These are phyloP conservation scores for Rattus norvegicus DNA, from an alignment of 2,113 vertebrate genomes.

Conservation along the genomic window DNA sequence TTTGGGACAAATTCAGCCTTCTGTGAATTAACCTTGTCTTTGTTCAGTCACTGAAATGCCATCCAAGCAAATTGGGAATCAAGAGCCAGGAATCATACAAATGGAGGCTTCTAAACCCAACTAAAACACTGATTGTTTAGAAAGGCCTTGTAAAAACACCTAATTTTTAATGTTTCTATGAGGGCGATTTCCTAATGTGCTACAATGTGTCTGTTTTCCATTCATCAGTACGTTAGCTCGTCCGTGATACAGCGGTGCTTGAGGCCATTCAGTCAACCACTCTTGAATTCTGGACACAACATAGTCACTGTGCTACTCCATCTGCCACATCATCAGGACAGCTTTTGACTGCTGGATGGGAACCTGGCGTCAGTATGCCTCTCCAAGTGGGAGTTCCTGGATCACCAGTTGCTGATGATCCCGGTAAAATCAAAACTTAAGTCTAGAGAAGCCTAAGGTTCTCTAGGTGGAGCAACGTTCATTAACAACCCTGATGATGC, in stretches of 20 bases:
- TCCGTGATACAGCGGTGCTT: neutral
- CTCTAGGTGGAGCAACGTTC: neutral
- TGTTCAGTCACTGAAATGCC: neutral
- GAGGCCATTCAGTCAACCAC: neutral
- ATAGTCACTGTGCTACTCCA: neutral
- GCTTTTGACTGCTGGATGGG: neutral
- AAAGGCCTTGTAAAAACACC: neutral
- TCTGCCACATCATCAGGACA: neutral
- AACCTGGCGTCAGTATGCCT: neutral
- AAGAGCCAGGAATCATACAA: neutral
- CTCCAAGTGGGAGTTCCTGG: neutral
- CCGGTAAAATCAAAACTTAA: neutral
- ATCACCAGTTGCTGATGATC: neutral
- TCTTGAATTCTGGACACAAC: neutral
- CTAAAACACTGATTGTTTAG: neutral
- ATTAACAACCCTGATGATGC: neutral
- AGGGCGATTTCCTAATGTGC: neutral
- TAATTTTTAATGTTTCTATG: neutral
- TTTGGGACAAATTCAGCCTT: neutral
- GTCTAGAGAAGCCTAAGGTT: neutral
- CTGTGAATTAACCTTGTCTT: neutral
- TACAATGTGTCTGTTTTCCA: slow-evolving; percentile 7
- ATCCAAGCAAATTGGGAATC: neutral
- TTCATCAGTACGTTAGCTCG: neutral
- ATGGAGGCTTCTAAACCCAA: neutral